phyloP scores from a whole-genome alignment of 2,113 vertebrate species.

The Chrysochloris asiatica region DNA sequence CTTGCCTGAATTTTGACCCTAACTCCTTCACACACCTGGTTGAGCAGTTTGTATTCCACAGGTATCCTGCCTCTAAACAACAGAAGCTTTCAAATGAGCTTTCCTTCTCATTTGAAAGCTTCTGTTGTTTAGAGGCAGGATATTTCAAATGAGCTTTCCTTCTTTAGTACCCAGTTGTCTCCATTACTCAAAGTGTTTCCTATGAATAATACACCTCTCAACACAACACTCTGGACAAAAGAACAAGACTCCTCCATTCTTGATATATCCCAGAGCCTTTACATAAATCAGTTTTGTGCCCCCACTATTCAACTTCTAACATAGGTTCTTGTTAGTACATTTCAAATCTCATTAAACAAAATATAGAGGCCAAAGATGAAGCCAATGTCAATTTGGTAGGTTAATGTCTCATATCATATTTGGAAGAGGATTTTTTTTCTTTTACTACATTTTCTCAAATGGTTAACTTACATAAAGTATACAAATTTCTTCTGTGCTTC shows the following conservation, averaged over 20 bases:
- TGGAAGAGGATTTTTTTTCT: neutral
- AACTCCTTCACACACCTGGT: neutral
- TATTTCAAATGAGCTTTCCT: neutral
- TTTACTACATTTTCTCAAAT: neutral
- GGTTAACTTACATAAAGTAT: neutral
- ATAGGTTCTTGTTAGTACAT: neutral
- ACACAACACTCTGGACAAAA: neutral
- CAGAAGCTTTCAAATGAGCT: neutral
- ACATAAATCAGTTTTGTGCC: too few relatives aligned
- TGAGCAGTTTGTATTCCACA: neutral
- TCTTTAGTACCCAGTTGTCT: neutral
- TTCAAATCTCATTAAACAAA: constrained; percentile 44
- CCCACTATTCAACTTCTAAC: neutral
- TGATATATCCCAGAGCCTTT: neutral
- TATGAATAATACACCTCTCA: neutral
- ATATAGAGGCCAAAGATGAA: constrained; percentile 6
- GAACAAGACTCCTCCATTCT: neutral
- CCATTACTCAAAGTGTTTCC: constrained; percentile 1
- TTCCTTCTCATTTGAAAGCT: neutral
- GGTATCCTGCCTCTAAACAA: neutral
- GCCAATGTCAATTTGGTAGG: neutral
- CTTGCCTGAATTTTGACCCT: neutral
- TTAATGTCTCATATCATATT: constrained; percentile 31
- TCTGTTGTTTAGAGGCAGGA: neutral
- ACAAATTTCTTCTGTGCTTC: neutral